These are phyloP conservation scores for Hypselothyrea guttata DNA, from an alignment of 2,888 invertebrate genomes.

Conservation along the genomic window DNA sequence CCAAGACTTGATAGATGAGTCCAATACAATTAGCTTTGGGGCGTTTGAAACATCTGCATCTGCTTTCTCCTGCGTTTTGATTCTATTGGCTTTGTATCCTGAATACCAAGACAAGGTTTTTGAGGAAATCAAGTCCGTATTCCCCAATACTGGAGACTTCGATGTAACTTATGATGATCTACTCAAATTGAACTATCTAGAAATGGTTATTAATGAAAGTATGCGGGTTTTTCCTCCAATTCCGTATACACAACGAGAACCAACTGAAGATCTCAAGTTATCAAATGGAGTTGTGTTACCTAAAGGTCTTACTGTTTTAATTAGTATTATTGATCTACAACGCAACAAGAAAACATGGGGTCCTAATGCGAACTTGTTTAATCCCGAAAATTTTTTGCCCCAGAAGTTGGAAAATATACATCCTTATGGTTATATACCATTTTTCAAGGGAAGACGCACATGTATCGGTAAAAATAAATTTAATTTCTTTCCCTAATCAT, in stretches of 20 bases:
- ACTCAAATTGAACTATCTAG: too few relatives aligned
- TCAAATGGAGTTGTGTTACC: constrained; percentile 71
- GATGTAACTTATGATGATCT: too few relatives aligned
- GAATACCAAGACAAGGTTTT: too few relatives aligned
- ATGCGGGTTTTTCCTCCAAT: constrained; percentile 75
- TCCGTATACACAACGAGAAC: constrained; percentile 61
- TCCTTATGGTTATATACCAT: constrained; percentile 78
- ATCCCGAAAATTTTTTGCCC: constrained; percentile 79
- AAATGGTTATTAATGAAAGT: constrained; percentile 78
- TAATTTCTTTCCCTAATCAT: too few relatives aligned
- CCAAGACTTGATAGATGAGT: constrained; percentile 69
- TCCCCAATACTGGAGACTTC: too few relatives aligned
- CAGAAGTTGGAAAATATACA: constrained; percentile 69
- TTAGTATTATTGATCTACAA: constrained; percentile 75
- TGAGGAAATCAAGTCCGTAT: too few relatives aligned
- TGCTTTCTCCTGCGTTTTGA: constrained; percentile 49
- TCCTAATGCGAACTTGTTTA: constrained; percentile 68
- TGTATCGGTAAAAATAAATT: constrained; percentile 75
- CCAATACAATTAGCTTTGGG: constrained; percentile 64
- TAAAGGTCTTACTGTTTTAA: constrained; percentile 58
- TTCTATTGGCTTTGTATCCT: constrained; percentile 72
- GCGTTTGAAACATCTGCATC: constrained; percentile 77
- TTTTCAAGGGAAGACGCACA: constrained; percentile 77
- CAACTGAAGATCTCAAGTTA: constrained; percentile 53
- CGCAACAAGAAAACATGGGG: constrained; percentile 77